These are phyloP conservation scores for Leuctra nigra DNA, from an alignment of 2,888 invertebrate species.

Conservation along the genomic window DNA sequence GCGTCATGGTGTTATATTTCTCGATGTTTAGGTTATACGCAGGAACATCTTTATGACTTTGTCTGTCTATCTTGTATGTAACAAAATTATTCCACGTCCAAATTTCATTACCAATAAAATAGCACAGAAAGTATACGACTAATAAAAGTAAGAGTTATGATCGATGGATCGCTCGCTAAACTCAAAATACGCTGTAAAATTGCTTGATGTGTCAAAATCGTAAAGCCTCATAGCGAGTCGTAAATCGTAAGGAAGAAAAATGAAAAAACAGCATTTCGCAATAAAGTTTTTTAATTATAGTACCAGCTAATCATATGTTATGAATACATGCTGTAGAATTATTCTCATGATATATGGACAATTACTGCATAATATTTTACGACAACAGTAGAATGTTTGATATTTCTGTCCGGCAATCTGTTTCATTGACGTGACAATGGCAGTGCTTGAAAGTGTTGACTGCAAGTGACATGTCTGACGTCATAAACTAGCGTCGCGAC, in stretches of 20 bases:
- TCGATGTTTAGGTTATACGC: background rate
- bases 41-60: background rate
- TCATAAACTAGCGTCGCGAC: background rate
- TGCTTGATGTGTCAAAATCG: constrained; percentile 7
- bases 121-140: constrained; percentile 1
- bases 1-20: no score
- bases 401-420: no score
- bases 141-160: constrained; percentile 9
- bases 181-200: constrained; percentile 4
- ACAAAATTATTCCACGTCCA: background rate
- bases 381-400: no score
- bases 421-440: no score
- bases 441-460: background rate
- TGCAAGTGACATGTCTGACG: background rate
- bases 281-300: background rate
- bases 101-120: constrained; percentile 1
- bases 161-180: background rate
- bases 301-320: no score
- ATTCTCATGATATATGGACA: no score
- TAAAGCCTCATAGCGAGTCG: constrained; percentile 1
- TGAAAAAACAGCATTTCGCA: background rate
- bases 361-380: no score
- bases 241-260: background rate
- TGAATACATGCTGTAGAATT: no score
- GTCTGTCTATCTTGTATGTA: no score